Base-by-base conservation (phyloP, 2,888 invertebrate genomes). In the Tiphia femorata region DNA sequence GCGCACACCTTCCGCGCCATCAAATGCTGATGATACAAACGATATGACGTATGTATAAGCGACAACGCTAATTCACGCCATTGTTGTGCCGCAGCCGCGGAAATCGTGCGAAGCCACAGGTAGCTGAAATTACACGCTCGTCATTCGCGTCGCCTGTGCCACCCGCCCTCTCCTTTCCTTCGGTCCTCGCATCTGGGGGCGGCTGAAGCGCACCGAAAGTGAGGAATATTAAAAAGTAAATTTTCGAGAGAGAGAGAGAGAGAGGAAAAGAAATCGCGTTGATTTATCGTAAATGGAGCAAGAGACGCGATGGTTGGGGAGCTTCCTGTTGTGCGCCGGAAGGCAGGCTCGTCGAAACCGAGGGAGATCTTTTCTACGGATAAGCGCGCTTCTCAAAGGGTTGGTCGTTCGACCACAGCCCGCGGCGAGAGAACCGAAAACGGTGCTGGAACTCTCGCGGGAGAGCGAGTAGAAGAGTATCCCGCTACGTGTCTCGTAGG, bases 11-110 rank as follows among this genome's bases (percentile, higher is more conserved):
- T 62, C 69, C 64, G 64, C 70, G 67, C 73, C 76, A 76, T 81
- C 80, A 81, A 81, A 80, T 72, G 76, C 74, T 80, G 80, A 82
- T 82, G 81, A 81, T 76, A 80, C 80, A 80, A 78, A 80, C 75
- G 81, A 78, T 80, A 79, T 75, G 78, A 77, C 71, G 70, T 75
- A 73, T 73, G 68, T 65, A 62, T 61, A 49, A 44, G 72, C 66
- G 66, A 64, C 70, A 65, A 55, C 68, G 72, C 75, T 80, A 80
- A 80, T 80, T 80, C 75, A 65, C 63, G 53, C 70, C 67, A 80
- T 80, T 77, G 78, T 80, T 71, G 62, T 68, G 65, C 70, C 66
- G 60, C 66, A 60, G 66, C 66, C 69, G 58, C 58, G 48, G 67
- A 70, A 76, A 75, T 71, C 69, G 73, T 67, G 69, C 63, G 76